Conservation (phyloP, 1,140 invertebrate genomes). For the Pectinophora gossypiella region DNA sequence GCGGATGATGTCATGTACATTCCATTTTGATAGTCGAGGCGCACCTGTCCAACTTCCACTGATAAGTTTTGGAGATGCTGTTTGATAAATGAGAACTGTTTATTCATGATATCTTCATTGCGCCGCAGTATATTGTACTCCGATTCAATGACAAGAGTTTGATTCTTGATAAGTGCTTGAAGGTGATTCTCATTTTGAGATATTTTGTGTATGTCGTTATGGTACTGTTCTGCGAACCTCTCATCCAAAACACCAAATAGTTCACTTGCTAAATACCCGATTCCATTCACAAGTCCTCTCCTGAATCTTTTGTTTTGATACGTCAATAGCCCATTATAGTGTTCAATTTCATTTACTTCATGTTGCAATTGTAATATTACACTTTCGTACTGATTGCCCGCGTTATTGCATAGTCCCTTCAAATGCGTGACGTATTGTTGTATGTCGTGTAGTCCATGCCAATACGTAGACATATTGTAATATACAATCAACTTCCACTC, state of each 20-base stretch:
- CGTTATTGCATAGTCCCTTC: neutral
- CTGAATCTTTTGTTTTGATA: conserved; percentile 14
- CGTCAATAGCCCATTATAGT: conserved; percentile 13
- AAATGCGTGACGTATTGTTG: neutral
- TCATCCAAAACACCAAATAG: conserved; percentile 25
- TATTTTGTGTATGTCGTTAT: conserved; percentile 15
- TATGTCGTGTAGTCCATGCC: neutral
- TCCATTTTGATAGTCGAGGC: neutral
- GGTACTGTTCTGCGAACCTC: conserved; percentile 23
- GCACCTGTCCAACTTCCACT: neutral
- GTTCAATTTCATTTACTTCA: conserved; percentile 16
- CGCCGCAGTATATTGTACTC: neutral
- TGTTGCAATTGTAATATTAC: conserved; percentile 6
- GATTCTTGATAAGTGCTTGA: neutral
- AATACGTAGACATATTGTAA: neutral
- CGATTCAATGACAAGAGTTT: neutral
- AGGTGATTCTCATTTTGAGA: conserved; percentile 14
- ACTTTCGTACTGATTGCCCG: neutral
- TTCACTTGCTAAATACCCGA: conserved; percentile 14
- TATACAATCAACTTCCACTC: neutral
- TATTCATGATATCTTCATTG: neutral
- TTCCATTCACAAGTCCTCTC: conserved; percentile 19
- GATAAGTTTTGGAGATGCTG: neutral
- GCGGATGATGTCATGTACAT: no score
- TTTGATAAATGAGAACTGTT: neutral